Base-by-base conservation (phyloP, 2,797 vertebrate genomes). In the Cryptoprocta ferox region DNA sequence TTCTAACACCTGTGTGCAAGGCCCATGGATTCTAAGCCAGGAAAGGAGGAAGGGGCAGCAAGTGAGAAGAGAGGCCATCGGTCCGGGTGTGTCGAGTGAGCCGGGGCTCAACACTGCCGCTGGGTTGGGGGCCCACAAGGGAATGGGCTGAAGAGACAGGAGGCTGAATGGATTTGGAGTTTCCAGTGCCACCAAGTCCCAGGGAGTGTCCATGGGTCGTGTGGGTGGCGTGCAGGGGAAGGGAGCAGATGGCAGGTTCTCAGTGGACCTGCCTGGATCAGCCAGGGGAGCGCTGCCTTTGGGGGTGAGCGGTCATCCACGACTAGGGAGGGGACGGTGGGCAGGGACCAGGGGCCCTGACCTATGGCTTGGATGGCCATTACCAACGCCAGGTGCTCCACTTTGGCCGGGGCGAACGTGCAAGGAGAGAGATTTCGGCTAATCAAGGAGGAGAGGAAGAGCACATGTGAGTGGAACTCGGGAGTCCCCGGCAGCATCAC, bases 401-500 rank as follows among this genome's bases (percentile, higher is more conserved):
- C 63, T 6, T 42, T 15, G 18, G 12, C 45, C 37, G 32, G 6
- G 26, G 4, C 32, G 35, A 42, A 15, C 0, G 0, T 10, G 3
- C n/a, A 30, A 3, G 30, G 30, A 45, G 18, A 79, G 15, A 84
- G 19, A n/a, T 32, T 37, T 32, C 37, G 9, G 37, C 89, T 32
- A 11, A 35, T 15, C 6, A 8, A 16, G 6, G 45, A 28, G 0
- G 30, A 32, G 53, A 66, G 24, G 50, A 35, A 5, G 19, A 1
- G 8, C 2, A 5, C 6, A 1, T 18, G 1, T 32, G 32, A 7
- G 15, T 53, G 16, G 35, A 5, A 26, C 37, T 19, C 30, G 0
- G 16, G n/a, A 1, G 2, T 28, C 50, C 50, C 0, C 0, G 0
- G 12, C 4, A 3, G 45, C 0, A 1, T 7, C 21, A 0, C 65